Conservation (phyloP, 2,888 invertebrate species). For the Labia minor region DNA sequence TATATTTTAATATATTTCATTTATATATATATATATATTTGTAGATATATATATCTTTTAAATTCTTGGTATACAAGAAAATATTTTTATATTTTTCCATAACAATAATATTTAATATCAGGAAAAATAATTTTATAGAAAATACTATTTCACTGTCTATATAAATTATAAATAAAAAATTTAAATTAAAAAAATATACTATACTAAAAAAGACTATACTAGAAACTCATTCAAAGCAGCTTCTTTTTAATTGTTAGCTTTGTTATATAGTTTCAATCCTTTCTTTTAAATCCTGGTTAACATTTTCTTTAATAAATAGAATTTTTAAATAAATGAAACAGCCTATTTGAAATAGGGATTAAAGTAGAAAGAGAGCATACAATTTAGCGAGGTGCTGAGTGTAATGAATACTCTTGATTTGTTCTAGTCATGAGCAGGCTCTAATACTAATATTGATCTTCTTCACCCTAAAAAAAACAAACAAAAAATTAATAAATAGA, state of each 20-base stretch:
- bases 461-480: not conserved
- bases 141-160: not conserved
- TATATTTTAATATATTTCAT: too few relatives aligned
- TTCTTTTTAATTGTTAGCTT: not conserved
- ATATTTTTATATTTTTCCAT: not conserved
- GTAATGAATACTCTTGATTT: constrained; percentile 4
- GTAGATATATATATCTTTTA: not conserved
- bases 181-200: constrained; percentile 5
- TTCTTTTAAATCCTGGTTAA: not conserved
- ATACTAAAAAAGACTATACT: not conserved
- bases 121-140: not conserved
- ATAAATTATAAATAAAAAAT: not conserved
- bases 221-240: not conserved
- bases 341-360: not conserved
- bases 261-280: not conserved
- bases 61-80: not conserved
- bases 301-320: not conserved
- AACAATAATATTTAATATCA: not conserved
- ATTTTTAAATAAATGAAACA: not conserved
- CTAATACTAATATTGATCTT: not conserved
- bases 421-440: not conserved
- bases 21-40: not conserved
- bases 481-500: not conserved
- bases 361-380: not conserved
- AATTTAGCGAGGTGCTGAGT: constrained; percentile 13